Base-by-base conservation (phyloP, 1,140 invertebrate species). In the Colletes gigas region DNA sequence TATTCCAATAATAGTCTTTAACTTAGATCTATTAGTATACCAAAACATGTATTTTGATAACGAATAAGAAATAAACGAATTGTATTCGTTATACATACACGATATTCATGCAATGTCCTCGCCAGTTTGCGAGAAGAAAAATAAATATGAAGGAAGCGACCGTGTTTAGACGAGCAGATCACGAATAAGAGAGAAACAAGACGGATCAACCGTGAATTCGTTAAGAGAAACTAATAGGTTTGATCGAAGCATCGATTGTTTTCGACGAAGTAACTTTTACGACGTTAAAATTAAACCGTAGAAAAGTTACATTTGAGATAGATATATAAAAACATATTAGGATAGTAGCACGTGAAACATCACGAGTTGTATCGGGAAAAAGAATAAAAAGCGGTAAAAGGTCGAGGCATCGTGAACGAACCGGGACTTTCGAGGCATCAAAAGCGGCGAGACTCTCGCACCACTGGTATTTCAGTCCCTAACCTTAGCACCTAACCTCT, bases 401-500 rank as follows among this genome's bases (percentile, higher is more conserved):
- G 52, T 66, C 47, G 67, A 41, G 15, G 59, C 14, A 69, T 4
- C 15, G 71, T 21, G 67, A 69, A 63, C n/a, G 17, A 66, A n/a
- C 41, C 50, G 19, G 15, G 41, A 78, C 15, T 85, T 74, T 78
- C 66, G 75, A 55, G 54, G n/a, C 72, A 69, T 67, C 59, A 44
- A 72, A 66, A 72, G 60, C 79, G 50, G 57, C 50, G 44, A 65
- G 76, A 85, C 78, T 70, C 65, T 77, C 69, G 65, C 74, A 78
- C 54, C 50, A 71, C 54, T 86, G 71, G 72, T 87, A 87, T 87
- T 87, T 87, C 86, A 86, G 82, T 87, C 65, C 68, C 82, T 78
- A 84, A 86, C 82, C 77, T 85, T 60, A 77, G 55, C 81, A 52
- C 77, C 81, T 78, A 87, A 87, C 75, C 83, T 86, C 82, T 80